Evolutionary conservation across 1,140 invertebrate species (phyloP).

Genomic region (Drosophila nigromelanica): DNA sequence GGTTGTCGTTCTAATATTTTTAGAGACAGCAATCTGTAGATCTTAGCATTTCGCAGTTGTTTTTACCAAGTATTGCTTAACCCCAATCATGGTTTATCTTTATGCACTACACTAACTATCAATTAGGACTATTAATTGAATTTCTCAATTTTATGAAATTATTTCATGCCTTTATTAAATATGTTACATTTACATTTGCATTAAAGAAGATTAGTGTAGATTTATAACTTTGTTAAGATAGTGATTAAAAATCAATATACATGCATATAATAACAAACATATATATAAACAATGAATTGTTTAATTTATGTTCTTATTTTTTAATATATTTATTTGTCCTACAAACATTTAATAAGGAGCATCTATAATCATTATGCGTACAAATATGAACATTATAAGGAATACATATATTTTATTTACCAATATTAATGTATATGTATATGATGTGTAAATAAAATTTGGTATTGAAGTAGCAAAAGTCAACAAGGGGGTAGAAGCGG

Average conservation of each 20-base stretch:
- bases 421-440: too few relatives aligned
- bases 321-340: too few relatives aligned
- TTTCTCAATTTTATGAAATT: neutral
- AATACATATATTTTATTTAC: conserved; percentile 4
- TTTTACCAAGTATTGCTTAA: too few relatives aligned
- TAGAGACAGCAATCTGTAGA: conserved; percentile 6
- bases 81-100: neutral
- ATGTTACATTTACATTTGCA: too few relatives aligned
- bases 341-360: neutral
- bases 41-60: neutral
- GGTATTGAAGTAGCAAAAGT: conserved; percentile 10
- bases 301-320: too few relatives aligned
- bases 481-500: neutral
- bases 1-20: conserved; percentile 4
- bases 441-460: conserved; percentile 1
- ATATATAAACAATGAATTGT: too few relatives aligned
- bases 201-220: too few relatives aligned
- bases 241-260: too few relatives aligned
- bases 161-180: too few relatives aligned
- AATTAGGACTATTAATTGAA: neutral
- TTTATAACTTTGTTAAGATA: too few relatives aligned
- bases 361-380: neutral
- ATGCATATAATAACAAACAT: too few relatives aligned
- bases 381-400: neutral
- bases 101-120: neutral